A percentile compares a stretch with the other conserved stretches of the same genome.
These are phyloP conservation scores for Myopa testacea DNA, from an alignment of 2,888 invertebrate species.

Conservation along the genomic window DNA sequence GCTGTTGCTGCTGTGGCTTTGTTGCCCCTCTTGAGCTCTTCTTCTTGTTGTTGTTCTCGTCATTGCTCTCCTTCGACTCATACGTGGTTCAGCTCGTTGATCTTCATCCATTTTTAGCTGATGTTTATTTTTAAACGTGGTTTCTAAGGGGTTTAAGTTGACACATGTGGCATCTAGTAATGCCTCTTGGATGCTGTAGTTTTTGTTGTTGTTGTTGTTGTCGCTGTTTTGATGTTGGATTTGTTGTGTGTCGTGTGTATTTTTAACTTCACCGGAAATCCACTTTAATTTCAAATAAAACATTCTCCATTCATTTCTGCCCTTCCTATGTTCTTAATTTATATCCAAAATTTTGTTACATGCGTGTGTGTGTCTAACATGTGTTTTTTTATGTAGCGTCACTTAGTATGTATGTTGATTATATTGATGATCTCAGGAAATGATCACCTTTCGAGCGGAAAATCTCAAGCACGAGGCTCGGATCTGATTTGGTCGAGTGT, in stretches of 20 bases:
- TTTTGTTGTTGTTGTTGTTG: constrained; percentile 30
- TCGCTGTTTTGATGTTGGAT: constrained; percentile 15
- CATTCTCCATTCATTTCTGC: constrained; percentile 27
- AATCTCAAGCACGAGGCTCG: constrained; percentile 42
- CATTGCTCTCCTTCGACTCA: constrained; percentile 36
- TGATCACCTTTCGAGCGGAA: constrained; percentile 51
- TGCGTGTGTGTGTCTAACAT: constrained; percentile 53
- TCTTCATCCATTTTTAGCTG: constrained; percentile 50
- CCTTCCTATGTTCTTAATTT: constrained; percentile 33
- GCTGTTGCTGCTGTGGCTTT: constrained; percentile 24
- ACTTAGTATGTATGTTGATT: constrained; percentile 1
- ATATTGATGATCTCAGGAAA: constrained; percentile 29
- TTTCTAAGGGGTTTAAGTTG: constrained; percentile 49
- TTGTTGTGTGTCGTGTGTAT: constrained; percentile 29
- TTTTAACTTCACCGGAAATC: constrained; percentile 62
- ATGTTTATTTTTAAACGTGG: constrained; percentile 53
- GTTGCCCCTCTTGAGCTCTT: constrained; percentile 31
- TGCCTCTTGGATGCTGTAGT: constrained; percentile 30
- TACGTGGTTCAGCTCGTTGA: constrained; percentile 27
- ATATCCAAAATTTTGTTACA: constrained; percentile 13
- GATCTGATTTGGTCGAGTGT: too few species aligned
- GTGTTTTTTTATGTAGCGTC: constrained; percentile 48
- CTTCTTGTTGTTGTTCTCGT: constrained; percentile 22
- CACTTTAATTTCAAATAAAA: constrained; percentile 56
- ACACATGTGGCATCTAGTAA: constrained; percentile 52